Percentiles rank a stretch among this genome's conserved stretches.
phyloP scores from a whole-genome alignment of 2,113 vertebrate genomes.

The Zosterops lateralis region DNA sequence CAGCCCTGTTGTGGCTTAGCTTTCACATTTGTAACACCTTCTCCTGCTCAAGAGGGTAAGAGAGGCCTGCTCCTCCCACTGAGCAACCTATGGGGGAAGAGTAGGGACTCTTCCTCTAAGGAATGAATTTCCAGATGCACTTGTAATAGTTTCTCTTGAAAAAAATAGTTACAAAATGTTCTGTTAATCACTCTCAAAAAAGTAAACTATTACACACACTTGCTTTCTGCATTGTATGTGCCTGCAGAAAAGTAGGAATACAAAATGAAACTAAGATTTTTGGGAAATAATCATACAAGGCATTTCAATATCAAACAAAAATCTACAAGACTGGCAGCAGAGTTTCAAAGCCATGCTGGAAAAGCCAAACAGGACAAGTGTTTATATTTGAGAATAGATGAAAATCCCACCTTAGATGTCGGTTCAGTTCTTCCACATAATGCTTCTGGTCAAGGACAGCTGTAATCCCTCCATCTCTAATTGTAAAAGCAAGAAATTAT shows the following conservation, averaged over 20 bases:
- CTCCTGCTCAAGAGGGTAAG: background rate
- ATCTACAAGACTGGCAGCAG: background rate
- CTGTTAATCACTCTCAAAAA: background rate
- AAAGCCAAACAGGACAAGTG: background rate
- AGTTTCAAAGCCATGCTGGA: background rate
- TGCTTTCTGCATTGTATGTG: background rate
- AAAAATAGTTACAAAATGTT: background rate
- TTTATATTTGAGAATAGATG: background rate
- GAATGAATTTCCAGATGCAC: background rate
- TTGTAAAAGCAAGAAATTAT: slow-evolving; percentile 21
- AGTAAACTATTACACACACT: background rate
- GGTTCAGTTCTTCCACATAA: slow-evolving; percentile 96
- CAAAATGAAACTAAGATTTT: background rate
- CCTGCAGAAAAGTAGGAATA: background rate
- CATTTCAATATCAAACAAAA: background rate
- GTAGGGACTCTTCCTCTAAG: background rate
- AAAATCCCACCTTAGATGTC: slow-evolving; percentile 84
- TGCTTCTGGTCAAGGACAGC: slow-evolving; percentile 97
- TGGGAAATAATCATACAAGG: background rate
- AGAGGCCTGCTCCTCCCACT: background rate
- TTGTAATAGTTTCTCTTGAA: background rate
- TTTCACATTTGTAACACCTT: background rate
- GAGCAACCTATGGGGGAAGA: background rate
- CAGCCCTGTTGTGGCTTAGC: background rate
- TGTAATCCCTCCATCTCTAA: slow-evolving; percentile 87